phyloP scores from a whole-genome alignment of 2,888 invertebrate species.

The Nycteola revayana region DNA sequence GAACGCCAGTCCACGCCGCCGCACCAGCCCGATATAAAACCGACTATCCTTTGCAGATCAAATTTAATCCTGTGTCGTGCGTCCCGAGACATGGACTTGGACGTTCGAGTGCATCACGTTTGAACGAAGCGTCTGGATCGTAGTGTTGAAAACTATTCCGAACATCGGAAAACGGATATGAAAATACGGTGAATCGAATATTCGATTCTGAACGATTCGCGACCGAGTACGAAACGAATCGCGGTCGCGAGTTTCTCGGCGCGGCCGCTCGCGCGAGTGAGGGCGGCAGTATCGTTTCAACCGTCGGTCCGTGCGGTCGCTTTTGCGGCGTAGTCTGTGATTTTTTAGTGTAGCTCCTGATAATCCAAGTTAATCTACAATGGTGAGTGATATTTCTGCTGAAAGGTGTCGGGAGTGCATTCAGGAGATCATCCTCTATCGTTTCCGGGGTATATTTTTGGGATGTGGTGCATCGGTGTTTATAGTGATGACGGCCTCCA shows the following conservation, averaged over 20 bases:
- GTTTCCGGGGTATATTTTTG: conserved; percentile 67
- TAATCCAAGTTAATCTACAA: conserved; percentile 83
- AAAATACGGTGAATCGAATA: conserved; percentile 70
- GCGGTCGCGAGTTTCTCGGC: conserved; percentile 72
- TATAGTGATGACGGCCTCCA: conserved; percentile 81
- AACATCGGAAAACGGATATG: conserved; percentile 66
- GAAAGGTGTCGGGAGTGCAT: conserved; percentile 66
- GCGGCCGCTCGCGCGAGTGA: conserved; percentile 78
- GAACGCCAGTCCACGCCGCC: conserved; percentile 88
- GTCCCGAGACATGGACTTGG: conserved; percentile 79
- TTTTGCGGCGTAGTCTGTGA: conserved; percentile 81
- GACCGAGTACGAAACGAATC: conserved; percentile 68
- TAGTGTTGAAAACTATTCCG: conserved; percentile 46
- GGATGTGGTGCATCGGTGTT: conserved; percentile 74
- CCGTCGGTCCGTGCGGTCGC: conserved; percentile 80
- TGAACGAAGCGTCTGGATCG: conserved; percentile 50
- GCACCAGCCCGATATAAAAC: conserved; percentile 87
- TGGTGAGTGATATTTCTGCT: conserved; percentile 80
- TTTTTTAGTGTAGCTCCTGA: conserved; percentile 83
- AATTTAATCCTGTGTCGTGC: conserved; percentile 83
- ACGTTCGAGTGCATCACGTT: conserved; percentile 58
- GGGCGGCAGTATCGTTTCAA: conserved; percentile 83
- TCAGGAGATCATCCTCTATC: conserved; percentile 50
- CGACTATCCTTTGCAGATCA: conserved; percentile 83
- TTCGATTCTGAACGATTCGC: conserved; percentile 74